phyloP scores from a whole-genome alignment of 2,797 vertebrate species.

The Oreonectes daqikongensis region DNA sequence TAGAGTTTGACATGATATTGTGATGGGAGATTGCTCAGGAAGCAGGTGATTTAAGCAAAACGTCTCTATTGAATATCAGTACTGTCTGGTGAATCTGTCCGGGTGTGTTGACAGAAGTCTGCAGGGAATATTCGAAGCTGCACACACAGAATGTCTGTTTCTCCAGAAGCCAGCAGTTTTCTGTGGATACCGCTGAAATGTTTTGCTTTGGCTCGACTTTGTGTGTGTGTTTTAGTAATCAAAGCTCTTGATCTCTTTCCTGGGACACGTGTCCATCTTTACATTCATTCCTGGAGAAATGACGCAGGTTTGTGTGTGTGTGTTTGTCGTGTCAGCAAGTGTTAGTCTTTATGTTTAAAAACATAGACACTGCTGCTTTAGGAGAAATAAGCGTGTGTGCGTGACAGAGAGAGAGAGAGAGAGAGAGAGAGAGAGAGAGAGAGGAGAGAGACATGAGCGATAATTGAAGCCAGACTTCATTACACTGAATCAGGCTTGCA shows the following conservation, averaged over 20 bases:
- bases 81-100: background rate
- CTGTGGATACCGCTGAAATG: slow-evolving; percentile 23
- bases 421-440: too few relatives aligned
- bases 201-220: slow-evolving; percentile 28
- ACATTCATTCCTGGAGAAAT: slow-evolving; percentile 20
- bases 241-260: slow-evolving; percentile 21
- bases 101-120: slow-evolving; percentile 10
- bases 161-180: slow-evolving; percentile 28
- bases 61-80: too few relatives aligned
- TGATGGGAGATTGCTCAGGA: too few relatives aligned
- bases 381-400: background rate
- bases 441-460: too few relatives aligned
- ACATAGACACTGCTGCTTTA: background rate
- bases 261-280: slow-evolving; percentile 23
- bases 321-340: slow-evolving; percentile 29
- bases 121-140: slow-evolving; percentile 1
- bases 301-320: background rate
- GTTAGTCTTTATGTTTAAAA: background rate
- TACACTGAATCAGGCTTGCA: too few relatives aligned
- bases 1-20: too few relatives aligned
- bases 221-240: slow-evolving; percentile 34
- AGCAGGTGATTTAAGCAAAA: too few relatives aligned
- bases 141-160: slow-evolving; percentile 12
- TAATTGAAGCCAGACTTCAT: too few relatives aligned
- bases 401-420: too few relatives aligned